Base-by-base conservation (phyloP, 2,797 vertebrate genomes). In the Chaetophractus vellerosus region DNA sequence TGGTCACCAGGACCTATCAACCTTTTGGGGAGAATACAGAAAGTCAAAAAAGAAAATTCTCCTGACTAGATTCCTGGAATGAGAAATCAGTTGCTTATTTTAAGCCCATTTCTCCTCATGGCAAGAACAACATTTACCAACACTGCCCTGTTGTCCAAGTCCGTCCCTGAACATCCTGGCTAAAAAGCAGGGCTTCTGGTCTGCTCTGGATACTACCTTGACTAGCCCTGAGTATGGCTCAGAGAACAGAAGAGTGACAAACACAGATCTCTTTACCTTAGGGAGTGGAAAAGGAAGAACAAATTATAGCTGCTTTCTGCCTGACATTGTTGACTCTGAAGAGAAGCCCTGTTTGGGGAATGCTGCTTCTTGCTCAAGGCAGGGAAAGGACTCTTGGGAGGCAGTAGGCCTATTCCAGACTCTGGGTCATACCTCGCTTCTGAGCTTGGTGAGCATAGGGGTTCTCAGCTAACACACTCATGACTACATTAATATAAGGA, bases 401-500 rank as follows among this genome's bases (percentile, higher is more conserved):
- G n/a, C 61, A 92, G 64, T 45, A 61, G 55, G 41, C 61, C 86
- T 93, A 23, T 63, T 26, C 83, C 66, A 94, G 91, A 76, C 45
- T 31, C 84, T 19, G 59, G 48, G 93, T 26, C 38, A 69, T 57
- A 33, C 68, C 64, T 96, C 52, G 52, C 78, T 94, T 93, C 94
- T 97, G 93, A 89, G 79, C 0, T 79, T 82, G 86, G 90, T 52
- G 92, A 0, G 6, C 82, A 93, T 82, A 95, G 83, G 89, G 75
- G 52, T 84, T 93, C 85, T 85, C 8, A 10, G 1, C 88, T 96
- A 93, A 97, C 64, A 94, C 96, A 88, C 94, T 97, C 95, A 79
- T 85, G 95, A 95, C 97, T 88, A 75, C 59, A 76, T 90, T 97
- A 96, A 92, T 84, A 91, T 16, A 97, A 97, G 94, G 95, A 75